Evolutionary conservation across 2,797 vertebrate species (phyloP), one percentile per base, ranked within the genome.

Genomic region (Falco cherrug): DNA sequence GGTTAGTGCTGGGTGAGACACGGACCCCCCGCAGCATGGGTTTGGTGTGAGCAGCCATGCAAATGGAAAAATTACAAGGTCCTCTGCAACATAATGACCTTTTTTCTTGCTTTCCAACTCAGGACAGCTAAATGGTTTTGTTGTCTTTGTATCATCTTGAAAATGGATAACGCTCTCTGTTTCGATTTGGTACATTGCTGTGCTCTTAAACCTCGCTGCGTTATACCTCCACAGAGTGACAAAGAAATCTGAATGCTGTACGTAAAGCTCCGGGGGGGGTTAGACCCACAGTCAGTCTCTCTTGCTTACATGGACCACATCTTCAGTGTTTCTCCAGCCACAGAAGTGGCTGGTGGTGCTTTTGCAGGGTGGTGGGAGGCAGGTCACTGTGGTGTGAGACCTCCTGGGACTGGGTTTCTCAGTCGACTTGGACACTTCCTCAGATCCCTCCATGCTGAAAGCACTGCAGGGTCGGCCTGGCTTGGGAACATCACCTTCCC

Each of bases 1-100:
- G 18, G 21, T 33, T 7, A 13, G 26, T 5, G 39, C 53, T 0
- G 1, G 33, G 60, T 5, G 10, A 50, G 57, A 65, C 14, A 16
- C 0, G 3, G 59, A n/a, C 0, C 4, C 15, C 15, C 43, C 0
- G 2, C 67, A 7, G 4, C 3, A 20, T 0, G 9, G 43, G 16
- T 18, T 69, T 25, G 13, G 35, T 18, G 48, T 12, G 25, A 22
- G 54, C 54, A 61, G 15, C 29, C 37, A 22, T 5, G 17, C 8
- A 39, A 17, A 39, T 7, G n/a, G 60, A 10, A 24, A 12, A 77
- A n/a, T 37, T 5, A 8, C 28, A 10, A 18, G 26, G 39, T n/a
- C 19, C 10, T 74, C 24, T 37, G 26, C 45, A 56, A 29, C 10
- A 25, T 6, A 25, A 25, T 8, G 33, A 31, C 8, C 16, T 68